Evolutionary conservation across 2,888 invertebrate genomes (phyloP).

Genomic region (Lamellibrachia columna): DNA sequence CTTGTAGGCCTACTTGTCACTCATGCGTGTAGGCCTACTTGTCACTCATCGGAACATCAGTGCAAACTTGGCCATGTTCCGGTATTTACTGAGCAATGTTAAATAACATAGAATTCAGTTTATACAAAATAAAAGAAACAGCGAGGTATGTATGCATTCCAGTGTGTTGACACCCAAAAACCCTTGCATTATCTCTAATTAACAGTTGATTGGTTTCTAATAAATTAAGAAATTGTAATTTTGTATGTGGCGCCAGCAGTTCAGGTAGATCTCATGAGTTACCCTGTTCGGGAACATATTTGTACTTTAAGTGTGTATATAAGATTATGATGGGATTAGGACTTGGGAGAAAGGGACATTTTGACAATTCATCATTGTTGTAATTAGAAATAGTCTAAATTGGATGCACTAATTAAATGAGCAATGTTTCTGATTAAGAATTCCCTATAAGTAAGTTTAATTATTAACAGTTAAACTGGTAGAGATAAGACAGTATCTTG

Average conservation of each 20-base stretch:
- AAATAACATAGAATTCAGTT: neutral
- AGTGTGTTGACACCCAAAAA: too few species aligned
- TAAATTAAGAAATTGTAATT: too few species aligned
- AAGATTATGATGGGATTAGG: neutral
- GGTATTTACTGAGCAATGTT: neutral
- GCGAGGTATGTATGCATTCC: too few species aligned
- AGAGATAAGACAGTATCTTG: neutral
- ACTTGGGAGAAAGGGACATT: neutral
- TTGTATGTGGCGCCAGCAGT: neutral
- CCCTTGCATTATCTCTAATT: too few species aligned
- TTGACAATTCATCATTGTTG: neutral
- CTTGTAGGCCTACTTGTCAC: neutral
- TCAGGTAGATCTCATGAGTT: neutral
- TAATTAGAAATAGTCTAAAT: neutral
- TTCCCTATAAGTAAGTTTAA: neutral
- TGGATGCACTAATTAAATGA: neutral
- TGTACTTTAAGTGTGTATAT: neutral
- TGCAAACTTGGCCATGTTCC: neutral
- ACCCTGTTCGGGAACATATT: neutral
- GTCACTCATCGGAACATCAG: neutral
- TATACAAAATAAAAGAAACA: too few species aligned
- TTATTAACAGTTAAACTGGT: neutral
- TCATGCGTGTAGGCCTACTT: neutral
- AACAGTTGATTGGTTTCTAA: too few species aligned
- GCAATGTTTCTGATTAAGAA: neutral